Evolutionary conservation across 2,113 vertebrate species (phyloP).

Genomic region (Ptilorrhoa leucosticta): DNA sequence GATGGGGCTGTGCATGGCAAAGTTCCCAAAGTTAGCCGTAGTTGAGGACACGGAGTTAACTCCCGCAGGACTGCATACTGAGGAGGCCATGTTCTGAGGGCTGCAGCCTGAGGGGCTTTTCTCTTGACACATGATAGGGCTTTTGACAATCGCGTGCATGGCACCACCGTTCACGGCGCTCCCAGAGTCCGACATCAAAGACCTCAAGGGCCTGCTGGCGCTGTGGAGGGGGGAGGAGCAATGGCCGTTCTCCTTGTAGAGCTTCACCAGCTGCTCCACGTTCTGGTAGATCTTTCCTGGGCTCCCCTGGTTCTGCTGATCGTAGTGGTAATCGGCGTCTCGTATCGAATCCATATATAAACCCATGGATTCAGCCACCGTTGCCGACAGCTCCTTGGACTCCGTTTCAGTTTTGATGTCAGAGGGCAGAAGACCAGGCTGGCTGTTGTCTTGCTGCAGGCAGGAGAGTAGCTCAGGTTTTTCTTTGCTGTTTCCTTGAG

Average conservation of each 20-base stretch:
- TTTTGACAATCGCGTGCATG: constrained; percentile 74
- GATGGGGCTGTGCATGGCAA: constrained; percentile 82
- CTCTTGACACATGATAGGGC: constrained; percentile 73
- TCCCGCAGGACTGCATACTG: constrained; percentile 78
- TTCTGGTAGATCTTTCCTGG: constrained; percentile 86
- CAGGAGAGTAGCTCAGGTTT: constrained; percentile 81
- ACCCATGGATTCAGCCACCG: constrained; percentile 97
- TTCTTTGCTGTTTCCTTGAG: constrained; percentile 84
- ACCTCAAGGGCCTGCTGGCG: constrained; percentile 67
- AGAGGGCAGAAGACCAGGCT: constrained; percentile 79
- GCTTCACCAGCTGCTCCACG: constrained; percentile 79
- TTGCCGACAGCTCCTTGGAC: constrained; percentile 94
- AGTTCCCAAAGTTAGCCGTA: constrained; percentile 83
- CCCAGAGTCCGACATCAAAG: constrained; percentile 73
- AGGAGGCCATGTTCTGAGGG: constrained; percentile 80
- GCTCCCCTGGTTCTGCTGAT: constrained; percentile 81
- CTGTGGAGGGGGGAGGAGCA: constrained; percentile 67
- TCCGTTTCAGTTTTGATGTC: constrained; percentile 88
- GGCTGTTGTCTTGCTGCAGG: constrained; percentile 80
- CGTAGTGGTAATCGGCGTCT: constrained; percentile 87
- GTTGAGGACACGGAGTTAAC: constrained; percentile 91
- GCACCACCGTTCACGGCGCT: constrained; percentile 71
- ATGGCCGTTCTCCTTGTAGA: constrained; percentile 79
- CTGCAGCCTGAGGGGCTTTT: constrained; percentile 83
- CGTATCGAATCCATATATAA: constrained; percentile 95